Evolutionary conservation across 1,140 invertebrate genomes (phyloP).

Genomic region (Sarcophaga bullata): DNA sequence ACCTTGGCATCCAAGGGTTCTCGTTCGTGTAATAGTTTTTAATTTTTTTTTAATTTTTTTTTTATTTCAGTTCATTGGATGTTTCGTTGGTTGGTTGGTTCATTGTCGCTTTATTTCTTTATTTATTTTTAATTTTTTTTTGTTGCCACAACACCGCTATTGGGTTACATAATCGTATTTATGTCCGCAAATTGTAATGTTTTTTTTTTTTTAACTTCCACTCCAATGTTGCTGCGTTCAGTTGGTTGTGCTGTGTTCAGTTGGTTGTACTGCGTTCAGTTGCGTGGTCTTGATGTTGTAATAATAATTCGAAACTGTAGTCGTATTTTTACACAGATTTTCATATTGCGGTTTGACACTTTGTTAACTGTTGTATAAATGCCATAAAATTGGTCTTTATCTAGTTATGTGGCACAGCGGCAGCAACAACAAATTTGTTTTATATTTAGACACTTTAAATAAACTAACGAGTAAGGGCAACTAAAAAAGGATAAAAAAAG

Average conservation of each 20-base stretch:
- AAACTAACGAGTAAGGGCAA: too few relatives aligned
- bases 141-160: conserved; percentile 7
- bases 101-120: background rate
- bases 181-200: background rate
- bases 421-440: background rate
- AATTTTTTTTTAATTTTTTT: background rate
- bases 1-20: conserved; percentile 8
- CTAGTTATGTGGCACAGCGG: background rate
- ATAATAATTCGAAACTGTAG: conserved; percentile 11
- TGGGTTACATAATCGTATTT: conserved; percentile 14
- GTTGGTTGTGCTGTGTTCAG: background rate
- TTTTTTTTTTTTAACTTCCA: too few relatives aligned
- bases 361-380: conserved; percentile 9
- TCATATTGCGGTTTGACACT: conserved; percentile 20
- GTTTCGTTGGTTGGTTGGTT: conserved; percentile 7
- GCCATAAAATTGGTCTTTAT: conserved; percentile 7
- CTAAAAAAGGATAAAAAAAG: background rate
- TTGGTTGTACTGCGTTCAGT: background rate
- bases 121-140: too few relatives aligned
- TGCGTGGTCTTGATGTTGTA: background rate
- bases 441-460: background rate
- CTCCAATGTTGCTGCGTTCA: too few relatives aligned
- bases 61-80: background rate
- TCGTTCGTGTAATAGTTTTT: background rate
- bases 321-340: background rate